Evolutionary conservation across 53 echinoderm and acorn worm species (phyloP), one percentile per base, ranked within the genome.

Genomic region (Antedon mediterranea): DNA sequence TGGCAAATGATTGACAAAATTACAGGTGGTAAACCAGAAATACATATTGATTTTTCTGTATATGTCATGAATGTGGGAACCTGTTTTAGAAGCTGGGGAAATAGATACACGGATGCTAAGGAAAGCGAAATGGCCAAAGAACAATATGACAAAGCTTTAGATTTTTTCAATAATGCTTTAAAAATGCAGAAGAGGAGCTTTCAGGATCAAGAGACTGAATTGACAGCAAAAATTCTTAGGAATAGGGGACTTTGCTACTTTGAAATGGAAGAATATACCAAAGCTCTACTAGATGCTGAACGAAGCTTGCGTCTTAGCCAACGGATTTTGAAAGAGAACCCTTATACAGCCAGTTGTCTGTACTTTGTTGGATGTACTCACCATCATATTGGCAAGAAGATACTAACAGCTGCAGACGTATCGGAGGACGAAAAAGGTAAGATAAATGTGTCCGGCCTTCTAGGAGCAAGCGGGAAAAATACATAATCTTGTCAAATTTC

Each of bases 281-380:
- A 85, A 81, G 92, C 95, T 8, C 30, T 92, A 33, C 85, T 87
- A 4, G 76, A 89, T 29, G 95, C 95, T 4, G 75, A 79, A 4
- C 74, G 85, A 27, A 85, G 92, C 32, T 44, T 79, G 42, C 81
- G 89, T 13, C 28, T 74, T 74, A 83, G 83, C 0, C 76, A 89
- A 1, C 85, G 89, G 70, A 71, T 78, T 0, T 79, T 87, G 7
- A 88, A 86, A 1, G 84, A 77, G 0, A 90, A 93, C 43, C 93
- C 91, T 29, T 80, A 92, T 34, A 95, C 95, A 3, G 91, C 95
- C 30, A 75, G 92, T 33, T 85, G 87, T 42, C 80, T 95, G 3
- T 95, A 89, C 88, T 95, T 95, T 30, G 87, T 95, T 30, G 95
- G 95, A n/a, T n/a, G n/a, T n/a, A n/a, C n/a, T n/a, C n/a, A n/a